These are phyloP conservation scores for Amazona guildingii DNA, from an alignment of 2,113 vertebrate genomes.

Conservation along the genomic window DNA sequence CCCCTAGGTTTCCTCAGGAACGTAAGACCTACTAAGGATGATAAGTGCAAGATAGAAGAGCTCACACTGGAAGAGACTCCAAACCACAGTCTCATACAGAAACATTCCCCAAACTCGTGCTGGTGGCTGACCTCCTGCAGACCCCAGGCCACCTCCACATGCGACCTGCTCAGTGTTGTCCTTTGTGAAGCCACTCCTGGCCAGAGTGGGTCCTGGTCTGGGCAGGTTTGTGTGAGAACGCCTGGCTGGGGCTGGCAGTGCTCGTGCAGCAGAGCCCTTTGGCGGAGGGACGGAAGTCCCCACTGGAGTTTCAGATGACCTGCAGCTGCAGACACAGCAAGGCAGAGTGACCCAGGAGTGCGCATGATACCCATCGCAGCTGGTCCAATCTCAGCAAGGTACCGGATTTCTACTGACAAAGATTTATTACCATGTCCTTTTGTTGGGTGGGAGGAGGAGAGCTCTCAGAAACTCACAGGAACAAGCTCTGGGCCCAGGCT, in stretches of 20 bases:
- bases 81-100: not conserved
- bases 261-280: not conserved
- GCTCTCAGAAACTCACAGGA: conserved; percentile 13
- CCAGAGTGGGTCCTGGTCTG: not conserved
- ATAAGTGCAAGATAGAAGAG: not conserved
- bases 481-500: not conserved
- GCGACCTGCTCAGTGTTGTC: not conserved
- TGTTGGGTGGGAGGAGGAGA: not conserved
- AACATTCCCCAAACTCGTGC: accelerated
- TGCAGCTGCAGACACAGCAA: not conserved
- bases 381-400: not conserved
- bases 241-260: accelerated
- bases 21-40: not conserved
- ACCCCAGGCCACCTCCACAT: not conserved
- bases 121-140: not conserved
- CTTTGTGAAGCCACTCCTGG: not conserved
- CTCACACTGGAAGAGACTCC: not conserved
- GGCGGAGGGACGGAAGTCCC: not conserved
- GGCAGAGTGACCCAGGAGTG: not conserved
- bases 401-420: not conserved
- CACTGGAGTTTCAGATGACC: not conserved
- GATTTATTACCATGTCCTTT: conserved; percentile 31
- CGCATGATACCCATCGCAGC: accelerated
- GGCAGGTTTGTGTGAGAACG: not conserved
- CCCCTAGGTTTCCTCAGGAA: not conserved